A percentile compares a stretch with the other conserved stretches of the same genome.
phyloP scores from a whole-genome alignment of 1,140 invertebrate genomes.

The Phenacoccus solenopsis region DNA sequence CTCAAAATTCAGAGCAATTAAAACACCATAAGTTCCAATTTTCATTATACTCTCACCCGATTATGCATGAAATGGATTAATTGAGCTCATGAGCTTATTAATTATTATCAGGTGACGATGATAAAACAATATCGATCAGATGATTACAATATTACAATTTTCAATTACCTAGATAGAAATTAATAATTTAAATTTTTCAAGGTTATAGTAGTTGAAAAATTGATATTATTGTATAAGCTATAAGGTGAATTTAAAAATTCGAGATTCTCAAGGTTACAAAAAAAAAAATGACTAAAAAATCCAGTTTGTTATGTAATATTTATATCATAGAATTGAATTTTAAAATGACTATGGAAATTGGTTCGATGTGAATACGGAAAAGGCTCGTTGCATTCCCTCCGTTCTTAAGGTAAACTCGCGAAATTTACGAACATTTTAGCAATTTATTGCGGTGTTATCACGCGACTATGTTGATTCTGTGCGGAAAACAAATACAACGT shows the following conservation, averaged over 20 bases:
- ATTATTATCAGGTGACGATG: no score
- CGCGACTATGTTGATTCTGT: background rate
- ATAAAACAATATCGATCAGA: background rate
- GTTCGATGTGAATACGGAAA: background rate
- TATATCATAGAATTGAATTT: background rate
- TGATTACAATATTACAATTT: background rate
- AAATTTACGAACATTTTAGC: background rate
- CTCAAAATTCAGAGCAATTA: no score
- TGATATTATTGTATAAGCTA: background rate
- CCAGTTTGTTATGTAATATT: background rate
- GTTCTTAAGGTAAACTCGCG: background rate
- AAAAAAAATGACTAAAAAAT: background rate
- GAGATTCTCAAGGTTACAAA: background rate
- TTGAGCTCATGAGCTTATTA: no score
- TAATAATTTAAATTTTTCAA: background rate
- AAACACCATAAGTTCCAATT: no score
- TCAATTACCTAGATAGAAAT: background rate
- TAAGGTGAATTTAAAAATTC: no score
- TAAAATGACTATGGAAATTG: background rate
- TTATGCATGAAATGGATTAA: no score
- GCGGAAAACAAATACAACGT: background rate
- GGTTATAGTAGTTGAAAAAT: background rate
- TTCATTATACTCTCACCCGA: no score
- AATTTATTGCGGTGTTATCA: background rate
- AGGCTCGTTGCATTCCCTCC: background rate